These are phyloP conservation scores for Tupaia chinensis DNA, from an alignment of 2,113 vertebrate genomes.

Conservation along the genomic window DNA sequence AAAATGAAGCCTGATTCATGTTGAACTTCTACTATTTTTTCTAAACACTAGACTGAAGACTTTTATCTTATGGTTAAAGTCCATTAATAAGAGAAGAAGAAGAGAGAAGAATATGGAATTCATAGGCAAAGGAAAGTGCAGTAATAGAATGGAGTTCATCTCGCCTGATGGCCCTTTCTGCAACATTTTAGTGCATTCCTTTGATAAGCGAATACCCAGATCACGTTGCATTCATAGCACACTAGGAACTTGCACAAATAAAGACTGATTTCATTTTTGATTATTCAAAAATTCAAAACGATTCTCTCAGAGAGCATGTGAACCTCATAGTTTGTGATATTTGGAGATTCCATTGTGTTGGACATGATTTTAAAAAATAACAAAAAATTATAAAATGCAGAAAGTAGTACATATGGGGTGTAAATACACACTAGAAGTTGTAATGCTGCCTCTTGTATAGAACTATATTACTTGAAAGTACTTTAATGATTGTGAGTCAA, in stretches of 20 bases:
- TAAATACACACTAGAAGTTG: constrained; percentile 31
- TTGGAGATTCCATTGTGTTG: constrained; percentile 49
- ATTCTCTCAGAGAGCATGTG: constrained; percentile 10
- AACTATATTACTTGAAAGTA: constrained; percentile 57
- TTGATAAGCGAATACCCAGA: constrained; percentile 64
- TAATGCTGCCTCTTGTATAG: background rate
- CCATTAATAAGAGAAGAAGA: constrained; percentile 66
- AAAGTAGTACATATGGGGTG: background rate
- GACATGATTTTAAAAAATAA: constrained; percentile 67
- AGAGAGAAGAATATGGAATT: constrained; percentile 50
- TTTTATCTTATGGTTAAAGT: constrained; percentile 61
- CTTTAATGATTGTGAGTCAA: constrained; percentile 45
- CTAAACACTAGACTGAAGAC: constrained; percentile 12
- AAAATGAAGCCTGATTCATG: constrained; percentile 10
- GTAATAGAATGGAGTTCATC: background rate
- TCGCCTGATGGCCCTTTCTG: background rate
- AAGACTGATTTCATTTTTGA: constrained; percentile 43
- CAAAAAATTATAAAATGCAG: constrained; percentile 35
- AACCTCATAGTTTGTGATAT: constrained; percentile 3
- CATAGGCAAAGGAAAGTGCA: constrained; percentile 61
- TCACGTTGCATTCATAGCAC: background rate
- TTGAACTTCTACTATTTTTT: constrained; percentile 41
- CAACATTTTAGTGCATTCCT: constrained; percentile 26
- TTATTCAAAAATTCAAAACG: constrained; percentile 64
- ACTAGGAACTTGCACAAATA: constrained; percentile 56